phyloP scores from a whole-genome alignment of 2,113 vertebrate species.

The Syrmaticus mikado region DNA sequence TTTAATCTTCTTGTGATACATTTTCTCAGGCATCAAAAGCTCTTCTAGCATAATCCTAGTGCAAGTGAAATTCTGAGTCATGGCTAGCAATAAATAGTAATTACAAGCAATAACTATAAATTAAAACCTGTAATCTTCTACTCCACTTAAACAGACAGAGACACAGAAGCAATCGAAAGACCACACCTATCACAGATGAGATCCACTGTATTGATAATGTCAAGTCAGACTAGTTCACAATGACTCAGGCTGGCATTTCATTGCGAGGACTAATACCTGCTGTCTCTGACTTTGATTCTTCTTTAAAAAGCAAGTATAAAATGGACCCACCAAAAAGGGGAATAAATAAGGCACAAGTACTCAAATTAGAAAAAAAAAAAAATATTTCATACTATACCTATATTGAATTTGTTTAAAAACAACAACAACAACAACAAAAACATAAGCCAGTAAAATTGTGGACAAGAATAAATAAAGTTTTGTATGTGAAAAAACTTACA shows the following conservation, averaged over 20 bases:
- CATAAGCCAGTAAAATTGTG: neutral
- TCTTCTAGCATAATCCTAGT: neutral
- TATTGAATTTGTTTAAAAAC: neutral
- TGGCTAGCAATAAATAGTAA: neutral
- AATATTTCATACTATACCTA: neutral
- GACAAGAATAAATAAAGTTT: neutral
- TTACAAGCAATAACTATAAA: neutral
- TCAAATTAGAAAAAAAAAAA: accelerated
- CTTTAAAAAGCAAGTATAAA: neutral
- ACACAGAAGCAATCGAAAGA: neutral
- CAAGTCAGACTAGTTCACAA: neutral
- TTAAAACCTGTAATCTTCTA: neutral
- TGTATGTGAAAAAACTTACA: neutral
- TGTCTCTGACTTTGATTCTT: neutral
- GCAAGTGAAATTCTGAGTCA: neutral
- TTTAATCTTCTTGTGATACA: neutral
- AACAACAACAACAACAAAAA: neutral
- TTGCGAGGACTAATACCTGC: neutral
- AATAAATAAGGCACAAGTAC: neutral
- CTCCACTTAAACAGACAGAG: neutral
- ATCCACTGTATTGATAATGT: neutral
- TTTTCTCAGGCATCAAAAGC: neutral
- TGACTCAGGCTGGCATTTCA: neutral
- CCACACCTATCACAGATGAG: neutral
- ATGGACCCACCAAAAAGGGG: neutral